phyloP scores from a whole-genome alignment of 2,113 vertebrate genomes.

The Tylochromis polylepis region DNA sequence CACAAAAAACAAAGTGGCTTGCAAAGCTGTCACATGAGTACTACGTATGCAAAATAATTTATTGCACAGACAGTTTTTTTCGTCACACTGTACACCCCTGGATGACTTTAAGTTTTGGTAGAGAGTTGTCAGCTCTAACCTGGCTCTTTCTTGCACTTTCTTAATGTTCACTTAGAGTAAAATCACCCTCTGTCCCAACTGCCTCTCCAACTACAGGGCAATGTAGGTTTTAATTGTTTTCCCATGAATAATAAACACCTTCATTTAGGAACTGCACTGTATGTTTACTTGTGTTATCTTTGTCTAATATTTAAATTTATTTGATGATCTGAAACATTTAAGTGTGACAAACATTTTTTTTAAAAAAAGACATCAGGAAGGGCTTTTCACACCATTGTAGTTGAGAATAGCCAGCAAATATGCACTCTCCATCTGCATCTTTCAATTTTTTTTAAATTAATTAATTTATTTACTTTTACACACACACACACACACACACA shows the following conservation, averaged over 20 bases:
- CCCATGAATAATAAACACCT: not conserved
- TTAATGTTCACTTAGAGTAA: not conserved
- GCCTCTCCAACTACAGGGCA: not conserved
- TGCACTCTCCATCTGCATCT: not conserved
- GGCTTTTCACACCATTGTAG: not conserved
- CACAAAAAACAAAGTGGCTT: not conserved
- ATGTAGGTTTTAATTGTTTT: not conserved
- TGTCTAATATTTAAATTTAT: not conserved
- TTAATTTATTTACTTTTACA: too few species aligned
- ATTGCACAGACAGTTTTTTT: not conserved
- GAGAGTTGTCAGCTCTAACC: not conserved
- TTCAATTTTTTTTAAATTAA: too few species aligned
- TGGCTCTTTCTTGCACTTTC: not conserved
- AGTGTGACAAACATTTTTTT: not conserved
- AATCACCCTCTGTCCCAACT: not conserved
- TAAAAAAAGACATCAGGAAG: not conserved
- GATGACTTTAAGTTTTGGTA: not conserved
- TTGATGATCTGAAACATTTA: not conserved
- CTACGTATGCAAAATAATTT: not conserved
- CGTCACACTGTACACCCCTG: not conserved
- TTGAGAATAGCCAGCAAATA: not conserved
- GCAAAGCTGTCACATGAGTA: not conserved
- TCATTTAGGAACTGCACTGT: not conserved
- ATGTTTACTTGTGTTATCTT: not conserved
- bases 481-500: not conserved